These are phyloP conservation scores for Salvelinus alpinus DNA, from an alignment of 2,113 vertebrate species.

Conservation along the genomic window DNA sequence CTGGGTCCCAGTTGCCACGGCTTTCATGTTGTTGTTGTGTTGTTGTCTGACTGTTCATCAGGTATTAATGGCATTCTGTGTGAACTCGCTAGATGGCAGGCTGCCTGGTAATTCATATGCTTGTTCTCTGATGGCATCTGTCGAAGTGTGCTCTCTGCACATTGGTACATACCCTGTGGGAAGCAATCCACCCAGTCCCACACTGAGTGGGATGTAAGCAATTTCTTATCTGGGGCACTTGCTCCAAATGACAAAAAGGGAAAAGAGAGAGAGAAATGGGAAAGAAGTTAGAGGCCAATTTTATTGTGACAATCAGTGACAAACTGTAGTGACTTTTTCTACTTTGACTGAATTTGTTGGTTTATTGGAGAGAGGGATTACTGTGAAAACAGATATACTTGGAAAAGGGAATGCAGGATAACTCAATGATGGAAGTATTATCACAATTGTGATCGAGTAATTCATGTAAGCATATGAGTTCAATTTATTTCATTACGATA, in stretches of 20 bases:
- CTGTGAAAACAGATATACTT: no score
- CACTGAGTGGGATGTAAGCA: conserved; percentile 77
- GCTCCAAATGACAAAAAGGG: conserved; percentile 60
- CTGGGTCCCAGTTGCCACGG: conserved; percentile 55
- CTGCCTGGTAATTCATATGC: conserved; percentile 83
- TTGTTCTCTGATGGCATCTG: conserved; percentile 85
- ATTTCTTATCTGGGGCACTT: conserved; percentile 82
- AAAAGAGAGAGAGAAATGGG: conserved; percentile 17
- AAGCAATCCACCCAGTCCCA: conserved; percentile 76
- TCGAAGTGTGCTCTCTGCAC: conserved; percentile 79
- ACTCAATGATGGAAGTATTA: no score
- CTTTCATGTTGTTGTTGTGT: conserved; percentile 86
- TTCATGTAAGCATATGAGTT: no score
- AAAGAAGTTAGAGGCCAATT: conserved; percentile 67
- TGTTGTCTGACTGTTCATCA: conserved; percentile 83
- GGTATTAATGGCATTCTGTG: conserved; percentile 84
- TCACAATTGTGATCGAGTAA: no score
- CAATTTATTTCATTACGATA: no score
- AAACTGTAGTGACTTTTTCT: conserved; percentile 4
- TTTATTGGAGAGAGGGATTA: background rate
- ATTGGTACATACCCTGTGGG: conserved; percentile 84
- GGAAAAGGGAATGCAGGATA: no score
- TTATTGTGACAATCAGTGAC: conserved; percentile 57
- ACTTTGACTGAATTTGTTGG: background rate
- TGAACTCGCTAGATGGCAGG: conserved; percentile 81